These are phyloP conservation scores for Coracopsis vasa DNA, from an alignment of 2,113 vertebrate genomes.

Conservation along the genomic window DNA sequence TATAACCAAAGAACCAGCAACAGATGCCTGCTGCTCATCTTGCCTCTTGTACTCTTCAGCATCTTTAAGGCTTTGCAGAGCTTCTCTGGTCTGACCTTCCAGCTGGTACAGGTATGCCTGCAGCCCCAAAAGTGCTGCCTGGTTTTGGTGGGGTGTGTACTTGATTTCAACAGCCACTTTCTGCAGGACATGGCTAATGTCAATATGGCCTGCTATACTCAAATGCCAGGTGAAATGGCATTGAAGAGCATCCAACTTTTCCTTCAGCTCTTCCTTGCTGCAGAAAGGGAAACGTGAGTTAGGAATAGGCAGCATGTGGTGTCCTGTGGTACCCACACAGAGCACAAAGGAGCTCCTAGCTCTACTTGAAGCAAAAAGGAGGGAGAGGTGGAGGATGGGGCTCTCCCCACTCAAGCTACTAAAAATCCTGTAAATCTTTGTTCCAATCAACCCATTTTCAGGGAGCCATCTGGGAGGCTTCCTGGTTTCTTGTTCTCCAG, in stretches of 20 bases:
- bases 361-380: neutral
- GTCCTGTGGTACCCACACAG: too few species aligned
- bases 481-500: too few species aligned
- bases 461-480: neutral
- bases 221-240: neutral
- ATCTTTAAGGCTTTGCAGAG: neutral
- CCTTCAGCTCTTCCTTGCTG: neutral
- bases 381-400: neutral
- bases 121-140: neutral
- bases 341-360: neutral
- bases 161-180: neutral
- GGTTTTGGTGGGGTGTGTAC: neutral
- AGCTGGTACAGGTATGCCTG: neutral
- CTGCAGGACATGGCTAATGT: accelerated
- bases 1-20: neutral
- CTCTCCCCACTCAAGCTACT: neutral
- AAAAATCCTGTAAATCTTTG: neutral
- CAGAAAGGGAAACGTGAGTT: neutral
- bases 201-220: accelerated
- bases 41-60: neutral
- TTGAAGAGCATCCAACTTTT: neutral
- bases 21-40: accelerated
- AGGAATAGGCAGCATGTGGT: neutral
- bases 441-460: neutral
- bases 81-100: neutral